Evolutionary conservation across 1,140 invertebrate species (phyloP).

Genomic region (Neotoxoptera formosana): DNA sequence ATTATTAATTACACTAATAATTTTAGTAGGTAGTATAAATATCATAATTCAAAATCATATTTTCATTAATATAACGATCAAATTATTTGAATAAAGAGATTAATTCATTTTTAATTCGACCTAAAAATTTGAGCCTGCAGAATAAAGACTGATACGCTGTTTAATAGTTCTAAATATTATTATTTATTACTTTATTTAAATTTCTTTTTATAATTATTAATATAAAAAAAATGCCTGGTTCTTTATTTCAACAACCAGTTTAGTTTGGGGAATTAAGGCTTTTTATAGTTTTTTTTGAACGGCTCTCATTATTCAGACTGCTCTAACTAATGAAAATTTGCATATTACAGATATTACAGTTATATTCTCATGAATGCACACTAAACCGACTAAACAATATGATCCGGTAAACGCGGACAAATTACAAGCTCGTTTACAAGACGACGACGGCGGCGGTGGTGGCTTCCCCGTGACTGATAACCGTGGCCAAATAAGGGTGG

Average conservation of each 20-base stretch:
- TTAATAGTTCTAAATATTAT: neutral
- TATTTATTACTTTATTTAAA: neutral
- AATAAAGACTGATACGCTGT: neutral
- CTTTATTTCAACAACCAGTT: neutral
- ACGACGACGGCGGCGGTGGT: too few relatives aligned
- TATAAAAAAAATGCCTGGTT: neutral
- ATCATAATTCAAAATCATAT: neutral
- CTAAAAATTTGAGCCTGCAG: neutral
- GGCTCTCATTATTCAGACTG: neutral
- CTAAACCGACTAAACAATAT: conserved; percentile 16
- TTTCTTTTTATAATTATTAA: neutral
- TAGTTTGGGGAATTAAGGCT: neutral
- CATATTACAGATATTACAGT: neutral
- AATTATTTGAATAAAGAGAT: too few relatives aligned
- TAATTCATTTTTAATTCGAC: too few relatives aligned
- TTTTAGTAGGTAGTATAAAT: neutral
- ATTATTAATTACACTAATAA: neutral
- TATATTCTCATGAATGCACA: neutral
- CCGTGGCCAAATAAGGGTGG: conserved; percentile 28
- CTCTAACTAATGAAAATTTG: neutral
- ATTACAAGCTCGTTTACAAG: conserved; percentile 56
- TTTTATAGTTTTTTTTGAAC: neutral
- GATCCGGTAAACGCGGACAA: conserved; percentile 28
- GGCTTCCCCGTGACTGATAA: conserved; percentile 49
- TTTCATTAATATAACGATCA: too few relatives aligned